Percentiles rank a stretch among this genome's conserved stretches.
Conservation (phyloP, 2,888 invertebrate genomes). For the Blera fallax region DNA sequence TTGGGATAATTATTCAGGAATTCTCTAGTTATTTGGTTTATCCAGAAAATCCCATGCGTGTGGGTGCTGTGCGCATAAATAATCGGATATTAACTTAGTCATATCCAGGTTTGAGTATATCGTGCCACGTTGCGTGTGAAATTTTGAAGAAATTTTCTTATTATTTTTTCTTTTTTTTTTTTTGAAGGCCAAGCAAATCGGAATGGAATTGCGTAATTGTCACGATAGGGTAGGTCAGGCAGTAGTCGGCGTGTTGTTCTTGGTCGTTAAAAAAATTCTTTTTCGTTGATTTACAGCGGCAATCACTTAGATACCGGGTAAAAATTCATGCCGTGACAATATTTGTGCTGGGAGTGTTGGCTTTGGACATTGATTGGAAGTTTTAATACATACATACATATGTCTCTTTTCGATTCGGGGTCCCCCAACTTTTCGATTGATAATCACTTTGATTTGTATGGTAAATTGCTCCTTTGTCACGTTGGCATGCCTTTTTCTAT, state of each 20-base stretch:
- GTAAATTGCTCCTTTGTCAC: too few species aligned
- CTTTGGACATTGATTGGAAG: neutral
- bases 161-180: neutral
- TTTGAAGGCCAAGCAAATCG: neutral
- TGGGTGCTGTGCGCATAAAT: slow-evolving; percentile 22
- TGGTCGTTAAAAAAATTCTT: neutral
- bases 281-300: neutral
- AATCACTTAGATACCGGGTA: neutral
- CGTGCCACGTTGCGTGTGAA: slow-evolving; percentile 17
- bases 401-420: neutral
- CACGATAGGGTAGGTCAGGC: slow-evolving; percentile 16
- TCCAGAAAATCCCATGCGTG: neutral
- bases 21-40: neutral
- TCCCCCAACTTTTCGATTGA: neutral
- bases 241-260: neutral
- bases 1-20: neutral
- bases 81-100: neutral
- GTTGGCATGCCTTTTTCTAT: too few species aligned
- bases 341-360: neutral
- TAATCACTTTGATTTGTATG: neutral
- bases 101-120: neutral
- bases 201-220: slow-evolving; percentile 29
- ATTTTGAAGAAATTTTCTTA: neutral
- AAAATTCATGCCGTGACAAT: neutral
- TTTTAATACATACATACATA: neutral